Conservation (phyloP, 2,113 vertebrate genomes). For the pig (Sus scrofa) region T2T-Sscrofa CM000824.6:171267501-171268000, state of each 20-base stretch:
- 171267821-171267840: neutral
- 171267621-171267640: no score
- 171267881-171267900: neutral
- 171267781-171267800: neutral
- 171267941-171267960: neutral
- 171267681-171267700: rapidly evolving
- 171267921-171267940: neutral
- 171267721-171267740: neutral
- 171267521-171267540: no score
- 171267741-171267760: neutral
- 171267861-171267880: neutral
- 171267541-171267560: no score
- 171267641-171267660: no score
- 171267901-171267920: neutral
- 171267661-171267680: neutral
- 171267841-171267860: neutral
- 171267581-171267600: no score
- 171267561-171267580: no score
- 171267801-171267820: neutral
- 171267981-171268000: neutral
- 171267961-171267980: neutral
- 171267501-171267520: no score
- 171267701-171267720: neutral
- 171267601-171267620: no score
- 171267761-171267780: neutral